phyloP scores from a whole-genome alignment of 2,888 invertebrate genomes.

The Caenorhabditis sp. region DNA sequence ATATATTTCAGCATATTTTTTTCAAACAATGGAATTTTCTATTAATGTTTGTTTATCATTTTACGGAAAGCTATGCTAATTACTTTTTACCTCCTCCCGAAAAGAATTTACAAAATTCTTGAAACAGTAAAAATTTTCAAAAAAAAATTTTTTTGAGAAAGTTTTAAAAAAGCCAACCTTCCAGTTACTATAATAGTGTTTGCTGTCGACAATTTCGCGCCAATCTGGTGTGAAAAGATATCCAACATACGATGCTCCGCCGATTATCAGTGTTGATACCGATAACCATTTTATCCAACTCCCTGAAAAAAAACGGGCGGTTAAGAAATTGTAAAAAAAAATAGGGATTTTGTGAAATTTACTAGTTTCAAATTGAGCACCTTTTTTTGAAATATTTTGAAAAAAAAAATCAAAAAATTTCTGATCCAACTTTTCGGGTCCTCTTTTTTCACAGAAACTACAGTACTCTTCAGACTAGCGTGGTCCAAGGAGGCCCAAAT shows the following conservation, averaged over 20 bases:
- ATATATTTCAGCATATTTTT: too few relatives aligned
- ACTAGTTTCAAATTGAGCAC: too few relatives aligned
- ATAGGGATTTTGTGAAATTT: too few relatives aligned
- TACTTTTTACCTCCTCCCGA: too few relatives aligned
- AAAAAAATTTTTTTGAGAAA: too few relatives aligned
- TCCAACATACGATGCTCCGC: conserved; percentile 51
- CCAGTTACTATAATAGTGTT: conserved; percentile 69
- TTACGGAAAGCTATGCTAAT: too few relatives aligned
- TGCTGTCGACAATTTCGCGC: conserved; percentile 59
- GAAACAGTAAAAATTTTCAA: too few relatives aligned
- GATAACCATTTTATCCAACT: conserved; percentile 52
- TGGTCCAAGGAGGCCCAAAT: too few relatives aligned
- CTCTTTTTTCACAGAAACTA: background rate
- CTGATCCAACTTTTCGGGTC: background rate
- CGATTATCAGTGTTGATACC: conserved; percentile 43
- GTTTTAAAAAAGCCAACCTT: conserved; percentile 50
- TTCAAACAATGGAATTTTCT: too few relatives aligned
- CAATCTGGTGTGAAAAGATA: conserved; percentile 62
- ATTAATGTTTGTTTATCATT: too few relatives aligned
- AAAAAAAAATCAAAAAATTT: background rate
- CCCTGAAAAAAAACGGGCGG: conserved; percentile 51
- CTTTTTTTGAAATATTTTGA: background rate
- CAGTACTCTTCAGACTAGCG: too few relatives aligned
- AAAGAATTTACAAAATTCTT: too few relatives aligned
- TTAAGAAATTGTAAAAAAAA: background rate